These are phyloP conservation scores for Lasiurus borealis DNA, from an alignment of 2,113 vertebrate species.

Conservation along the genomic window DNA sequence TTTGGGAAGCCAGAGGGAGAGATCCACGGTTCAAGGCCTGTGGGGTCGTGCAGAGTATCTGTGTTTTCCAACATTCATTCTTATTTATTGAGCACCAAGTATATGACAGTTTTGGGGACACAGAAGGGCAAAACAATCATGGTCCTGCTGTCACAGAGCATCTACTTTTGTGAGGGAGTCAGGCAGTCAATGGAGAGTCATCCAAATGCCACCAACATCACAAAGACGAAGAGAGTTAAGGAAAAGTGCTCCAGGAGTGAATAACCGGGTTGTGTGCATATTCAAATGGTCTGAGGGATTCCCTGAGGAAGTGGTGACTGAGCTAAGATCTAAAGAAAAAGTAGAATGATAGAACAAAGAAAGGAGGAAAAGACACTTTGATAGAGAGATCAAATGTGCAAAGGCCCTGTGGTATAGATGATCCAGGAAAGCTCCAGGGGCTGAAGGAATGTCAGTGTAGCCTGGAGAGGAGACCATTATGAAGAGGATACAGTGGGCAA, in stretches of 20 bases:
- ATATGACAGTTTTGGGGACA: neutral
- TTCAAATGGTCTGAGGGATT: neutral
- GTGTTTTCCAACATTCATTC: neutral
- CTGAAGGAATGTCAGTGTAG: neutral
- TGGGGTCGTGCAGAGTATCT: neutral
- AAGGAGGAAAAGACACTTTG: neutral
- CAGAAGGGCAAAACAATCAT: neutral
- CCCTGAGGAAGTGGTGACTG: neutral
- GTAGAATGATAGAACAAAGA: neutral
- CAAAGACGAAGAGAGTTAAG: rapidly evolving
- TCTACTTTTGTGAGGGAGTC: neutral
- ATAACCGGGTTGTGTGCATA: neutral
- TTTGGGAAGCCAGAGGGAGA: neutral
- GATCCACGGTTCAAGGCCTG: neutral
- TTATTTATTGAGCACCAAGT: neutral
- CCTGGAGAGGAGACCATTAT: neutral
- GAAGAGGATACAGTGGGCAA: rapidly evolving
- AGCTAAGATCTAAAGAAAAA: slow-evolving; percentile 14
- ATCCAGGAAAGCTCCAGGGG: neutral
- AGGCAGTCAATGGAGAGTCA: neutral
- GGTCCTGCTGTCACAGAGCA: neutral
- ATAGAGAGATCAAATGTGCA: neutral
- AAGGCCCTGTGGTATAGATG: neutral
- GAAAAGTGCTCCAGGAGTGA: neutral
- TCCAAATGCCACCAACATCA: neutral